Conservation (phyloP, 2,113 vertebrate genomes). For the Cyanistes caeruleus region DNA sequence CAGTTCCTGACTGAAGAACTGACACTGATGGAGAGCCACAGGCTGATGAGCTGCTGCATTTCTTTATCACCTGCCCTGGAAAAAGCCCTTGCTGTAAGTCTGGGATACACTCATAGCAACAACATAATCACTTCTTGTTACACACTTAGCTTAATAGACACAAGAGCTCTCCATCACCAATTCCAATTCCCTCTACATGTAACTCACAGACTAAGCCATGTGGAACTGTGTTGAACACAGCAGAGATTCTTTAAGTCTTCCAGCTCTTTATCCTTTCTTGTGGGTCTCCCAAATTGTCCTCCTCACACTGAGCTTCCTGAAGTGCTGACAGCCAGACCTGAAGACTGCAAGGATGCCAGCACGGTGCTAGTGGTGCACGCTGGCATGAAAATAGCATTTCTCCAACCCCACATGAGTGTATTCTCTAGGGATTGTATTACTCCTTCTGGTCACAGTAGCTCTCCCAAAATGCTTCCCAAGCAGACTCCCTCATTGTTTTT, state of each 20-base stretch:
- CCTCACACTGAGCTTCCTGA: not conserved
- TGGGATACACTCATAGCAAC: not conserved
- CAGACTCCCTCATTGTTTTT: not conserved
- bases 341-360: not conserved
- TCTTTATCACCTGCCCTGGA: not conserved
- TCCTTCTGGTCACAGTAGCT: not conserved
- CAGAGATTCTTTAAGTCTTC: not conserved
- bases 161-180: slow-evolving; percentile 1
- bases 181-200: not conserved
- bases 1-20: not conserved
- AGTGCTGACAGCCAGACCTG: not conserved
- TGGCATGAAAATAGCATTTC: not conserved
- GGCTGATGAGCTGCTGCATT: not conserved
- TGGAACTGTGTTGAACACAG: not conserved
- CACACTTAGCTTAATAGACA: not conserved
- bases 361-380: not conserved
- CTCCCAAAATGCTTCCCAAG: rapidly evolving
- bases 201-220: not conserved
- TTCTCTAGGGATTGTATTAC: not conserved
- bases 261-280: not conserved
- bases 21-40: not conserved
- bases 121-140: not conserved
- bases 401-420: not conserved
- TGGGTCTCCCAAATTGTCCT: not conserved
- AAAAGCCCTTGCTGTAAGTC: not conserved